Percentiles rank a stretch among this genome's conserved stretches.
Conservation (phyloP, 1,140 invertebrate genomes). For the Rhynchophorus ferrugineus region DNA sequence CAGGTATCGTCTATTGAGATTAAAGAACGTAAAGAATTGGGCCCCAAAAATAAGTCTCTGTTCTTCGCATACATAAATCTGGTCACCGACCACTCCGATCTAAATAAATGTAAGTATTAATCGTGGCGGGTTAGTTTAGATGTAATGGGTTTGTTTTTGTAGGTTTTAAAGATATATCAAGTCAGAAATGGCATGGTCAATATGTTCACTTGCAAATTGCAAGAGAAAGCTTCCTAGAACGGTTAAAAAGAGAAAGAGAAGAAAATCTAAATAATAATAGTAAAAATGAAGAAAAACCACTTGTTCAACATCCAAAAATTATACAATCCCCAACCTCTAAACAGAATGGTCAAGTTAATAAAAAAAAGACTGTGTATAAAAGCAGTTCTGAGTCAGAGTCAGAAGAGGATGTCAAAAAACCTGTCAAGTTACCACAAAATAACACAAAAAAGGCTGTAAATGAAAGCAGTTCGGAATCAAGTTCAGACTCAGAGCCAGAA, state of each 20-base stretch:
- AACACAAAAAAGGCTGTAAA: background rate
- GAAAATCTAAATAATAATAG: slow-evolving; percentile 3
- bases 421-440: background rate
- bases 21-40: slow-evolving; percentile 31
- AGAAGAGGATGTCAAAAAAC: slow-evolving; percentile 3
- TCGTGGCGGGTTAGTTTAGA: background rate
- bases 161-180: slow-evolving; percentile 35
- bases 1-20: slow-evolving; percentile 30
- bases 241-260: slow-evolving; percentile 38
- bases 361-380: background rate
- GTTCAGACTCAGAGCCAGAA: too few species aligned
- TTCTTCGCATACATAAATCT: slow-evolving; percentile 39
- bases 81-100: slow-evolving; percentile 25
- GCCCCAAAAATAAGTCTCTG: slow-evolving; percentile 23
- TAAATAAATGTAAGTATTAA: slow-evolving; percentile 35
- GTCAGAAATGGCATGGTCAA: slow-evolving; percentile 27
- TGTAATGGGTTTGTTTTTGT: slow-evolving; percentile 13
- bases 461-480: too few species aligned
- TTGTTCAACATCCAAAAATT: background rate
- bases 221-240: slow-evolving; percentile 40
- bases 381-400: slow-evolving; percentile 4
- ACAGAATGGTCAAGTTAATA: background rate
- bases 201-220: slow-evolving; percentile 34
- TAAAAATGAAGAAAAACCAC: background rate
- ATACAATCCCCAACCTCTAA: background rate